These are phyloP conservation scores for Antennarius striatus DNA, from an alignment of 2,113 vertebrate genomes.

Conservation along the genomic window DNA sequence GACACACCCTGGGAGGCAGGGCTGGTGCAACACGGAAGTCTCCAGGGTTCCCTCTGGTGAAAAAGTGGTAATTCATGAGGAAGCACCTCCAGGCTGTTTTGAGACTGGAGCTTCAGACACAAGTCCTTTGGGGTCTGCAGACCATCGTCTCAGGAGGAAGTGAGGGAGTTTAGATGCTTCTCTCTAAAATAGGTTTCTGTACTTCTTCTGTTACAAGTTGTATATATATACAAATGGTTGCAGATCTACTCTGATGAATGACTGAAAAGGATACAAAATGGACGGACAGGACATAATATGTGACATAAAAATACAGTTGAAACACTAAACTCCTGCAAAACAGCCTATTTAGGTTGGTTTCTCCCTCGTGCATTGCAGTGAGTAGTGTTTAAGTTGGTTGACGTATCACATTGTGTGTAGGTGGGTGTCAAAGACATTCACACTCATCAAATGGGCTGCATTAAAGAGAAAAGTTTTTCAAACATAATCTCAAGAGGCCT, in stretches of 20 bases:
- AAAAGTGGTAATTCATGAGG: slow-evolving; percentile 69
- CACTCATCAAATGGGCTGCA: slow-evolving; percentile 26
- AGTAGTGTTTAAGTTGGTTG: slow-evolving; percentile 5
- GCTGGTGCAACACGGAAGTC: slow-evolving; percentile 44
- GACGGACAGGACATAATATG: too few species aligned
- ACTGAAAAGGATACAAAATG: too few species aligned
- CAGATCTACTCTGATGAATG: too few species aligned
- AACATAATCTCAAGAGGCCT: slow-evolving; percentile 17
- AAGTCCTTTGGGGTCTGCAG: slow-evolving; percentile 7
- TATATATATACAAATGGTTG: too few species aligned
- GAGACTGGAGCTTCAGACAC: slow-evolving; percentile 27
- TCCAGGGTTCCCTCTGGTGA: slow-evolving; percentile 63
- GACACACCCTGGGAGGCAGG: slow-evolving; percentile 68
- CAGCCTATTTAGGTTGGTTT: background rate
- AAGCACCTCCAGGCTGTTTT: slow-evolving; percentile 29
- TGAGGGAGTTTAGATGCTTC: slow-evolving; percentile 12
- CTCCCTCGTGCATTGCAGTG: background rate
- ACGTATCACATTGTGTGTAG: slow-evolving; percentile 34
- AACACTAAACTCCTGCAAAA: too few species aligned
- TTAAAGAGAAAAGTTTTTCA: slow-evolving; percentile 11
- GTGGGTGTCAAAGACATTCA: slow-evolving; percentile 38
- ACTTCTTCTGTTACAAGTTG: background rate
- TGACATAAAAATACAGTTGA: too few species aligned
- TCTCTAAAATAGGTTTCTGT: background rate
- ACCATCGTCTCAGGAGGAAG: slow-evolving; percentile 21